Evolutionary conservation across 1,140 invertebrate genomes (phyloP).

Genomic region (Dendroctonus ponderosae): DNA sequence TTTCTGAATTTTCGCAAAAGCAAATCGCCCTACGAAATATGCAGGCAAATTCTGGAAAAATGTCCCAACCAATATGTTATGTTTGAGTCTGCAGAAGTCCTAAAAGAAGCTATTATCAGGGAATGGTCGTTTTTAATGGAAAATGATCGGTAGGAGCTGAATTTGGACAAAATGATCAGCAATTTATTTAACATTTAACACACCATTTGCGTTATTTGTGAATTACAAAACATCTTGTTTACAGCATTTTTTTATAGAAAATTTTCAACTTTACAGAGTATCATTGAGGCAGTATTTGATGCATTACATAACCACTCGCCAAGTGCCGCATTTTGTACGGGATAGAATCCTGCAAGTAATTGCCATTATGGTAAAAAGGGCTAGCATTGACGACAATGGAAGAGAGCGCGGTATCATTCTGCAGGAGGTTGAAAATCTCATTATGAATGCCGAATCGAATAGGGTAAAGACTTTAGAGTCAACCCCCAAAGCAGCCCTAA

Average conservation of each 20-base stretch:
- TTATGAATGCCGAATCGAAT: conserved; percentile 62
- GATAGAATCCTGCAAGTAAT: conserved; percentile 74
- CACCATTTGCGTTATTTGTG: background rate
- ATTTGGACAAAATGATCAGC: background rate
- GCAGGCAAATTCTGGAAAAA: conserved; percentile 77
- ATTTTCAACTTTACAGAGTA: background rate
- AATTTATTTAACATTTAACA: background rate
- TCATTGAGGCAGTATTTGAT: conserved; percentile 77
- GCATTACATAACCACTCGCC: conserved; percentile 69
- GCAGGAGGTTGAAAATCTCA: conserved; percentile 70
- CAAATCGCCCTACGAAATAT: conserved; percentile 77
- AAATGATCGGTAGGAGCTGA: conserved; percentile 52
- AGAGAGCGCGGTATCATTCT: conserved; percentile 68
- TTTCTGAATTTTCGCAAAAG: conserved; percentile 80
- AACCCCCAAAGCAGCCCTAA: background rate
- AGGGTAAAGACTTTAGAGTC: conserved; percentile 48
- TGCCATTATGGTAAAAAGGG: conserved; percentile 83
- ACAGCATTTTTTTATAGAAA: background rate
- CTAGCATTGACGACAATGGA: conserved; percentile 70
- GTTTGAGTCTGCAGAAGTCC: conserved; percentile 81
- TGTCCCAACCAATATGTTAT: conserved; percentile 78
- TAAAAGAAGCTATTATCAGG: conserved; percentile 78
- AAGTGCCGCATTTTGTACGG: conserved; percentile 60
- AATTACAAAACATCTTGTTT: background rate
- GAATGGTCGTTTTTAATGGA: conserved; percentile 74